These are phyloP conservation scores for Nothoprocta pentlandii DNA, from an alignment of 2,113 vertebrate species.

Conservation along the genomic window DNA sequence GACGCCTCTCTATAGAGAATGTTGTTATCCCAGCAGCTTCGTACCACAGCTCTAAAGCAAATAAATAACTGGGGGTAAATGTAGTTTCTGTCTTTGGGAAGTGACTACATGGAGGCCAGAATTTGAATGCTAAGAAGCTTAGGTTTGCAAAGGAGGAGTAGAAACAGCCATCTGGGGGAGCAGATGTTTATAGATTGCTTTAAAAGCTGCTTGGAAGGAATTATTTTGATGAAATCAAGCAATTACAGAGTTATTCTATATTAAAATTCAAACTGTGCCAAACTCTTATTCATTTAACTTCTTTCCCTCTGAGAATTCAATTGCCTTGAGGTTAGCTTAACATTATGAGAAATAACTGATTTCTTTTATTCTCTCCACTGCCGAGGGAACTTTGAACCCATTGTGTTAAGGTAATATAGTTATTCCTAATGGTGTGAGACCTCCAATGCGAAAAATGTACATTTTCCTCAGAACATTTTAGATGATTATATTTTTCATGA, in stretches of 20 bases:
- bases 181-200: conserved; percentile 57
- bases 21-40: not conserved
- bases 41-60: not conserved
- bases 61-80: not conserved
- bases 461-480: not conserved
- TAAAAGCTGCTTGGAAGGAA: conserved; percentile 56
- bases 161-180: conserved; percentile 55
- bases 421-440: not conserved
- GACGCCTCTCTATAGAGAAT: not conserved
- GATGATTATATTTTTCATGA: not conserved
- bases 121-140: conserved; percentile 48
- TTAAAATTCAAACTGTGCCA: conserved; percentile 3
- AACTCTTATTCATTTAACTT: not conserved
- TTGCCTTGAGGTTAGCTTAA: conserved; percentile 4
- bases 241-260: conserved; percentile 40
- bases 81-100: not conserved
- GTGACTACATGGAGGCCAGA: not conserved
- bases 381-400: conserved; percentile 1
- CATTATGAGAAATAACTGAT: not conserved
- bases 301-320: not conserved
- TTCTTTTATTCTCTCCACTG: not conserved
- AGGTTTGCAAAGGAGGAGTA: conserved; percentile 12
- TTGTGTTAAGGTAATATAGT: not conserved
- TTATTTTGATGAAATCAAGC: conserved; percentile 66
- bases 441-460: not conserved